Base-by-base conservation (phyloP, 2,797 vertebrate genomes). In the Melanogrammus aeglefinus region DNA sequence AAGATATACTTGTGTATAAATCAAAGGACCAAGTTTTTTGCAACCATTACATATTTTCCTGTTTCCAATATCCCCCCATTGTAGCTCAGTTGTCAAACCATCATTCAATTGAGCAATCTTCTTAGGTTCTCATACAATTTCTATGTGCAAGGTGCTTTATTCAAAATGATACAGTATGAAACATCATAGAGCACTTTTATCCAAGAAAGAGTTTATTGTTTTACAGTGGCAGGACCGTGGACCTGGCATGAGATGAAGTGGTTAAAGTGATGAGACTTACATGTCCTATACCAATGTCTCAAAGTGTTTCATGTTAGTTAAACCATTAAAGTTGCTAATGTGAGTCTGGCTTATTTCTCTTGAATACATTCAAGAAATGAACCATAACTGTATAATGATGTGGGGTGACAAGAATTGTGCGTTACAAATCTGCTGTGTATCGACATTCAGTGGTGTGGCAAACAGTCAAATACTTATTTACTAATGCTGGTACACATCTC, bases 171-270 rank as follows among this genome's bases (percentile, higher is more conserved):
- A 9, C 66, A 69, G 21, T 27, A 27, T 27, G 72, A 39, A 29
- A 44, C 27, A 14, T 18, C 10, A 82, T 75, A 75, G 36, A 78
- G 79, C 77, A 27, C 71, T 71, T 38, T 21, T 80, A 81, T 88
- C 80, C 79, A 35, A 73, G 63, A 79, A 78, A 75, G 36, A 78
- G 79, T 83, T 92, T 92, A 90, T 94, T 94, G 89, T 88, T 89
- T 92, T 79, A 92, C 88, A 90, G 87, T 90, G 91, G 91, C 92
- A 92, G 92, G 91, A 92, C 90, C 91, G 86, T 90, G 86, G 83
- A 90, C 89, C 86, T 88, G 78, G 87, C 89, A 76, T 83, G 77
- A 73, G 76, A 81, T 76, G 33, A 76, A 38, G 57, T 80, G 7
- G 63, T 69, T 69, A 69, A 69, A 24, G 63, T 10, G 63, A 69